Conservation (phyloP, 2,113 vertebrate genomes). For the Meleagris gallopavo region DNA sequence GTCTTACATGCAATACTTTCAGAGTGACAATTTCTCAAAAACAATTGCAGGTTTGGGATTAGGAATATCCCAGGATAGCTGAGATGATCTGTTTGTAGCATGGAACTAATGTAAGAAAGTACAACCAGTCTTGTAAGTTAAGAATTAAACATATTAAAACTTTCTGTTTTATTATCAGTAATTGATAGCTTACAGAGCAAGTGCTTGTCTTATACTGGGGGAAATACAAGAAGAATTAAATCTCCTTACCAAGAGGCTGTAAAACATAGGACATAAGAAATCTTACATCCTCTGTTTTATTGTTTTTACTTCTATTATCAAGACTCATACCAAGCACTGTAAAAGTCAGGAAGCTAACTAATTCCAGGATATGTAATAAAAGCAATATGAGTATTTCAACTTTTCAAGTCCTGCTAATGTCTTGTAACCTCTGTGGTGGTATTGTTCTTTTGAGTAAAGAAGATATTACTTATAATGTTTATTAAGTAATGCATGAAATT, state of each 20-base stretch:
- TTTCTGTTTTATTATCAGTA: background rate
- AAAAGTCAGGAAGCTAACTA: background rate
- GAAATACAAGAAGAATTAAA: background rate
- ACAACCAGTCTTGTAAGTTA: background rate
- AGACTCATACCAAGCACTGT: background rate
- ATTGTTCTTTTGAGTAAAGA: background rate
- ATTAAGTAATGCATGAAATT: constrained; percentile 52
- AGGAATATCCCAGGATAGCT: background rate
- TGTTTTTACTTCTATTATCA: background rate
- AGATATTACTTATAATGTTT: background rate
- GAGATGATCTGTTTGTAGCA: background rate
- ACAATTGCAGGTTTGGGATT: background rate
- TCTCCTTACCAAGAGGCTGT: background rate
- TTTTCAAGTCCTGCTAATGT: background rate
- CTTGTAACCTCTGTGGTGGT: background rate
- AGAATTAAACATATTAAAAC: background rate
- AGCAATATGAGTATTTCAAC: background rate
- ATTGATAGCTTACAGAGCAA: background rate
- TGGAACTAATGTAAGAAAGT: background rate
- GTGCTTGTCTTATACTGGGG: background rate
- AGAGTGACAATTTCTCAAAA: background rate
- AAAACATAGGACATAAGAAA: background rate
- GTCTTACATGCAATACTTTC: background rate
- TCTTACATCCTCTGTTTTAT: background rate
- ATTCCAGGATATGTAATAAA: background rate